These are phyloP conservation scores for Cottoperca gobio DNA, from an alignment of 2,797 vertebrate species.

Conservation along the genomic window DNA sequence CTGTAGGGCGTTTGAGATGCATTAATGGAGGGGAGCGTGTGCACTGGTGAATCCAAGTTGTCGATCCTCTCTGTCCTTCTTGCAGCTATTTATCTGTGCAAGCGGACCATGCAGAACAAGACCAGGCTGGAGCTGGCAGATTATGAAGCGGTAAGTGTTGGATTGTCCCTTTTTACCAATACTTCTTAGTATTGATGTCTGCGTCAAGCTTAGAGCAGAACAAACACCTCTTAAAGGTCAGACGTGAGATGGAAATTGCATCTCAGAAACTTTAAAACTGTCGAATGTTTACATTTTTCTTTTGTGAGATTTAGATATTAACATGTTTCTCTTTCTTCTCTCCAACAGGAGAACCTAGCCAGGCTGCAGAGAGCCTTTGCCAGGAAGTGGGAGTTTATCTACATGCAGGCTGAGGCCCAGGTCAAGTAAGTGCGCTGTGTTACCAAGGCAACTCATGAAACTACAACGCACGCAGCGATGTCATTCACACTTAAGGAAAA, in stretches of 20 bases:
- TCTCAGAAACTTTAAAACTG: not conserved
- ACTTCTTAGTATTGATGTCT: constrained; percentile 42
- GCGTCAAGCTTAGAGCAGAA: constrained; percentile 25
- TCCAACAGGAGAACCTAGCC: constrained; percentile 94
- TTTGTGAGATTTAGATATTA: not conserved
- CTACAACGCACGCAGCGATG: constrained; percentile 22
- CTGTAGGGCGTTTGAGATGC: constrained; percentile 7
- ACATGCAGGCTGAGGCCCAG: constrained; percentile 99
- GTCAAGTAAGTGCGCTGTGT: constrained; percentile 93
- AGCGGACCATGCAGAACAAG: constrained; percentile 99
- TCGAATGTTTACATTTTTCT: no score
- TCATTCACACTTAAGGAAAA: constrained; percentile 45
- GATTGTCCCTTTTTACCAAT: constrained; percentile 15
- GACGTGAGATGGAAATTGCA: constrained; percentile 2
- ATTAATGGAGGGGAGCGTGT: constrained; percentile 13
- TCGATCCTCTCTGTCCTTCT: constrained; percentile 26
- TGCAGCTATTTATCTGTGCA: constrained; percentile 98
- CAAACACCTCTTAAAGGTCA: constrained; percentile 43
- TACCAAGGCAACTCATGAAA: constrained; percentile 64
- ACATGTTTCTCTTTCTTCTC: not conserved
- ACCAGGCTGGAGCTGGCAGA: constrained; percentile 97
- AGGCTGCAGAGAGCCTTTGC: constrained; percentile 98
- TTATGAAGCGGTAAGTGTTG: constrained; percentile 95
- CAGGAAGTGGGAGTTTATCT: constrained; percentile 99
- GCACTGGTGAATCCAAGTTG: constrained; percentile 44